Evolutionary conservation across 1,140 invertebrate genomes (phyloP).

Genomic region (Drosophila jambulina): DNA sequence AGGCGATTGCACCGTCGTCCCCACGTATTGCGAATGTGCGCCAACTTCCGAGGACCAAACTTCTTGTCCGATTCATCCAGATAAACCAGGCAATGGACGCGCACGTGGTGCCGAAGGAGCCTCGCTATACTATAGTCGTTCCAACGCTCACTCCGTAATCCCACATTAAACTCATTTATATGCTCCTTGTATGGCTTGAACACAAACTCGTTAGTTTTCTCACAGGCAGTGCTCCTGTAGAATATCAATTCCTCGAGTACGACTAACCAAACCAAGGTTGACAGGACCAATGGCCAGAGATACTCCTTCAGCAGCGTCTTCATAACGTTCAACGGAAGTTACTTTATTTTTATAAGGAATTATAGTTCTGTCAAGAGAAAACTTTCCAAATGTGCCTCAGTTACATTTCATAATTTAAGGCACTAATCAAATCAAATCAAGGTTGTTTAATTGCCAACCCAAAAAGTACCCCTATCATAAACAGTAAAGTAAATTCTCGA

Average conservation of each 20-base stretch:
- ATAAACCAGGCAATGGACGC: slow-evolving; percentile 89
- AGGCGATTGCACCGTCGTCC: slow-evolving; percentile 95
- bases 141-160: slow-evolving; percentile 28
- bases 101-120: slow-evolving; percentile 92
- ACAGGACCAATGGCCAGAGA: background rate
- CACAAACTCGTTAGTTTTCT: background rate
- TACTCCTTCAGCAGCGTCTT: background rate
- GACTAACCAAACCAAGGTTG: slow-evolving; percentile 9
- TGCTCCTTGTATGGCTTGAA: slow-evolving; percentile 44
- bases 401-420: background rate
- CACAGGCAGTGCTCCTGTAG: background rate
- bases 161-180: slow-evolving; percentile 17
- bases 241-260: slow-evolving; percentile 20
- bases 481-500: too few species aligned
- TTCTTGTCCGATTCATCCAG: slow-evolving; percentile 85
- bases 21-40: slow-evolving; percentile 97
- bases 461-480: too few species aligned
- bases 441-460: too few species aligned
- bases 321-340: background rate
- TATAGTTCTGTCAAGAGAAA: background rate
- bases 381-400: background rate
- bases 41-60: slow-evolving; percentile 88
- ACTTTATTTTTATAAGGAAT: too few species aligned
- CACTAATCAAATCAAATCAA: too few species aligned
- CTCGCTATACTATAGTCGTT: slow-evolving; percentile 86